Evolutionary conservation across 2,888 invertebrate species (phyloP).

Genomic region (Leucophora obtusa): DNA sequence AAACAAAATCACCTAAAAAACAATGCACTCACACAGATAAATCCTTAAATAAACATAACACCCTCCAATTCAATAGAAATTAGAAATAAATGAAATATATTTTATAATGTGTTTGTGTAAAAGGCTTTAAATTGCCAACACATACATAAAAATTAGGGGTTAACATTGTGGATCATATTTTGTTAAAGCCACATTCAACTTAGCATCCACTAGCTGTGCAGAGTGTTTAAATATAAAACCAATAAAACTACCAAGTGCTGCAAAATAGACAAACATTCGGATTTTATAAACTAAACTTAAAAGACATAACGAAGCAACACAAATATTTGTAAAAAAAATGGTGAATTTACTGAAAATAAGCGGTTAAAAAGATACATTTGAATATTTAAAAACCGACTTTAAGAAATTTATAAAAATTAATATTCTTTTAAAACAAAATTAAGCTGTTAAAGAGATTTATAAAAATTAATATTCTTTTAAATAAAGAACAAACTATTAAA

Average conservation of each 20-base stretch:
- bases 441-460: no score
- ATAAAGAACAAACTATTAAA: background rate
- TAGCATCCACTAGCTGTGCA: background rate
- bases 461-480: background rate
- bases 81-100: no score
- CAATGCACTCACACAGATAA: background rate
- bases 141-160: background rate
- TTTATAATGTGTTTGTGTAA: background rate
- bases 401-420: no score
- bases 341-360: background rate
- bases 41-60: background rate
- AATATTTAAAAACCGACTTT: background rate
- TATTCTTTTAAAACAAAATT: no score
- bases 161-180: slow-evolving; percentile 29
- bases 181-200: background rate
- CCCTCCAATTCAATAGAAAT: background rate
- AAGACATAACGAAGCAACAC: slow-evolving; percentile 20
- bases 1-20: background rate
- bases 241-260: slow-evolving; percentile 33
- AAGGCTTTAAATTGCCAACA: background rate
- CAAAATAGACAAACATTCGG: slow-evolving; percentile 30
- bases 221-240: no score
- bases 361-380: background rate
- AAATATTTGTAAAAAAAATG: background rate
- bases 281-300: slow-evolving; percentile 30